Percentiles rank a stretch among this genome's conserved stretches.
These are phyloP conservation scores for Thymelicus lineola DNA, from an alignment of 2,888 invertebrate species.

Conservation along the genomic window DNA sequence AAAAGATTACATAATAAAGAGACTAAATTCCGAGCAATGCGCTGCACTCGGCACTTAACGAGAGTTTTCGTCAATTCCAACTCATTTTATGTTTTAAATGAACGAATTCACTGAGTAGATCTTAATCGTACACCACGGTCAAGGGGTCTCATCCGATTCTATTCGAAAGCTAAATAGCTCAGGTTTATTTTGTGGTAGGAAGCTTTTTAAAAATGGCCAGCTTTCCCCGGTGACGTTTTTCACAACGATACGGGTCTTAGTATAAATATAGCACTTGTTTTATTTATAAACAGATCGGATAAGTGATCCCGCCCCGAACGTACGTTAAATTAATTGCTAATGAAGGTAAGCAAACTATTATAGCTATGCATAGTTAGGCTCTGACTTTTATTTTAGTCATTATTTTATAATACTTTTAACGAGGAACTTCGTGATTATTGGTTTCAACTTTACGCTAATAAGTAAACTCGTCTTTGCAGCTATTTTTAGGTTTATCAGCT, in stretches of 20 bases:
- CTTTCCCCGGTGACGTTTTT: slow-evolving; percentile 46
- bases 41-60: slow-evolving; percentile 44
- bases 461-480: too few species aligned
- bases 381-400: slow-evolving; percentile 9
- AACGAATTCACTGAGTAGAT: slow-evolving; percentile 70
- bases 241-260: slow-evolving; percentile 38
- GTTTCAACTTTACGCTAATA: too few species aligned
- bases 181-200: slow-evolving; percentile 71
- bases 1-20: slow-evolving; percentile 31
- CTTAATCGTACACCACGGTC: slow-evolving; percentile 70
- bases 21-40: slow-evolving; percentile 32
- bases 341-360: slow-evolving; percentile 25
- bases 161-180: slow-evolving; percentile 71
- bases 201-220: slow-evolving; percentile 65
- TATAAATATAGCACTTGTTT: slow-evolving; percentile 38
- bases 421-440: neutral
- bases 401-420: slow-evolving; percentile 1
- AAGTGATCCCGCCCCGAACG: slow-evolving; percentile 29
- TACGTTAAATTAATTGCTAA: slow-evolving; percentile 39
- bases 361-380: slow-evolving; percentile 20
- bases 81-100: slow-evolving; percentile 73
- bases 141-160: slow-evolving; percentile 71
- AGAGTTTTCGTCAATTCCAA: slow-evolving; percentile 58
- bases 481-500: too few species aligned
- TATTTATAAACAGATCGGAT: slow-evolving; percentile 35